Percentiles rank a stretch among this genome's conserved stretches.
Conservation (phyloP, 2,888 invertebrate species). For the Leptinotarsa juncta region DNA sequence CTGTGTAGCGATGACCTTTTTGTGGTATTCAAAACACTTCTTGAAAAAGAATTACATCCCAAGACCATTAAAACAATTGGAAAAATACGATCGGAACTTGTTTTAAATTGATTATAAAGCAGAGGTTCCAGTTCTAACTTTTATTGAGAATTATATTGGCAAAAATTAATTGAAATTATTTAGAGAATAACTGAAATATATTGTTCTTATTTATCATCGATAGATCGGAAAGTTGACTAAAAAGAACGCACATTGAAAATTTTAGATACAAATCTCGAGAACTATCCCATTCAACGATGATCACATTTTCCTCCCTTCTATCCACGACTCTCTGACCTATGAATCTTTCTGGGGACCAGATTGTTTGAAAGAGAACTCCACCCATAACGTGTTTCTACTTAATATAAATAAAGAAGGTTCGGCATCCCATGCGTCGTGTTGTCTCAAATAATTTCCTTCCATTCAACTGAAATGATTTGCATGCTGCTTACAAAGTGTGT, state of each 20-base stretch:
- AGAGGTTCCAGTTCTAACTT: no score
- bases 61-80: no score
- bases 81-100: no score
- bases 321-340: conserved; percentile 38
- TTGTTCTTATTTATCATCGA: neutral
- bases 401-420: conserved; percentile 45
- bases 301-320: conserved; percentile 34
- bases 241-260: neutral
- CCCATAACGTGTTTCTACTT: conserved; percentile 46
- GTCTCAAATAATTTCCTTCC: conserved; percentile 34
- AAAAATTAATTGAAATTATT: no score
- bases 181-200: no score
- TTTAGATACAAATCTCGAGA: neutral
- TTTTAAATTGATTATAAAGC: no score
- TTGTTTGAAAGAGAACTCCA: conserved; percentile 39
- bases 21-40: no score
- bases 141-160: no score
- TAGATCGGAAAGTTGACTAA: neutral
- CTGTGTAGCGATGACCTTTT: no score
- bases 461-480: conserved; percentile 34
- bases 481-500: conserved; percentile 28
- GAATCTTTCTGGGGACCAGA: conserved; percentile 38
- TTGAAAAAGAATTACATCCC: no score
- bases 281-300: neutral
- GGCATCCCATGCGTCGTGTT: conserved; percentile 16